Percentiles rank a stretch among this genome's conserved stretches.
phyloP scores from a whole-genome alignment of 1,140 invertebrate species.

The Chironomus striatipennis region DNA sequence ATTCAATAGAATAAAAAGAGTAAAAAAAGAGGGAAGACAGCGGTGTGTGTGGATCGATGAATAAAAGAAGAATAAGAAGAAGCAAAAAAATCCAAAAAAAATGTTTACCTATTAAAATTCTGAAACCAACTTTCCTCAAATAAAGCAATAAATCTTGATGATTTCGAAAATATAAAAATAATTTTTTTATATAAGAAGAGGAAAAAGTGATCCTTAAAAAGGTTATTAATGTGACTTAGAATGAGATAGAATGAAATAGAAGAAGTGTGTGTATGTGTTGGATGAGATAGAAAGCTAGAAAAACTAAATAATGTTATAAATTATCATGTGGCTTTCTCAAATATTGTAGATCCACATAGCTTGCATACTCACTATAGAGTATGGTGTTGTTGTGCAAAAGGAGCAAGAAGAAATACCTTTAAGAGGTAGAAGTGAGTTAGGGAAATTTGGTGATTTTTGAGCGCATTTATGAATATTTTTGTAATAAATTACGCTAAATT shows the following conservation, averaged over 20 bases:
- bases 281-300: background rate
- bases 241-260: background rate
- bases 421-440: background rate
- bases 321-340: background rate
- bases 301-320: constrained; percentile 20
- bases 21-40: too few species aligned
- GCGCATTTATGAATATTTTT: too few species aligned
- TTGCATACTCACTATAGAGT: too few species aligned
- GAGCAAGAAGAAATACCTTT: background rate
- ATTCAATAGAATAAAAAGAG: too few species aligned
- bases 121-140: constrained; percentile 5
- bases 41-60: too few species aligned
- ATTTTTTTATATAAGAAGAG: background rate
- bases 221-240: constrained; percentile 20
- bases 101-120: constrained; percentile 8
- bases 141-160: constrained; percentile 21
- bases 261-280: too few species aligned
- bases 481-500: too few species aligned
- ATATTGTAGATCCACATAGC: too few species aligned
- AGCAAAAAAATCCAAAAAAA: background rate
- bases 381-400: background rate
- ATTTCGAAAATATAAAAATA: background rate
- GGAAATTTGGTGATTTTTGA: too few species aligned
- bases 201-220: constrained; percentile 15
- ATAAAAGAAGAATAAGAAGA: background rate